Base-by-base conservation (phyloP, 2,113 vertebrate species). In the Stegostoma tigrinum region DNA sequence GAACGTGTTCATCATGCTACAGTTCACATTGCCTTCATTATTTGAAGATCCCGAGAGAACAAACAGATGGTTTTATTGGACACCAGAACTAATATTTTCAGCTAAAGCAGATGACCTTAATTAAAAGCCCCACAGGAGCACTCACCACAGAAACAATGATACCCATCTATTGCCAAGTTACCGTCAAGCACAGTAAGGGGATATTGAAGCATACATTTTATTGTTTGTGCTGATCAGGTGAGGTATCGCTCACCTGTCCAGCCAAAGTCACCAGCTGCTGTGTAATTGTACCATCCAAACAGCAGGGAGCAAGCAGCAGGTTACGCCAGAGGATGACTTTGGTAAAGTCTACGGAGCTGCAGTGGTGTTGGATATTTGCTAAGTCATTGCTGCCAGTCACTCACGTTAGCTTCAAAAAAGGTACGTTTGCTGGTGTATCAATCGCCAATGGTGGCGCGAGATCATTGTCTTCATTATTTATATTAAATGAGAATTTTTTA, bases 51-150 rank as follows among this genome's bases (percentile, higher is more conserved):
- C 89, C 34, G 21, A 93, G 89, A 93, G 34, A n/a, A 93, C n/a
- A 93, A 93, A 66, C 89, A 93, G 89, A 93, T 93, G 61, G 89
- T 67, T 93, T 93, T 64, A 17, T 93, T 93, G 89, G 61, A 66
- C 61, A 66, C n/a, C 61, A 93, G 61, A 21, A 19, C 89, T 93
- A 66, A 6, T 64, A 66, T 93, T 66, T 93, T 66, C 89, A 66
- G 61, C 89, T 61, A 93, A 67, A 93, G 89, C 89, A 67, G 89
- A 93, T 45, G 61, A 93, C 89, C 89, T n/a, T 66, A 93, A 93
- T 93, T 66, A 93, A 67, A 67, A 64, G 17, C 61, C 89, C 89
- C 61, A 67, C 89, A 93, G 61, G 89, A 38, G 61, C 55, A 67
- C 89, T 66, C 61, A 66, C 61, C 89, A 93, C 89, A 93, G 89